Percentiles rank a stretch among this genome's conserved stretches.
Evolutionary conservation across 2,113 vertebrate species (phyloP).

Genomic region (Ramphastos sulfuratus): DNA sequence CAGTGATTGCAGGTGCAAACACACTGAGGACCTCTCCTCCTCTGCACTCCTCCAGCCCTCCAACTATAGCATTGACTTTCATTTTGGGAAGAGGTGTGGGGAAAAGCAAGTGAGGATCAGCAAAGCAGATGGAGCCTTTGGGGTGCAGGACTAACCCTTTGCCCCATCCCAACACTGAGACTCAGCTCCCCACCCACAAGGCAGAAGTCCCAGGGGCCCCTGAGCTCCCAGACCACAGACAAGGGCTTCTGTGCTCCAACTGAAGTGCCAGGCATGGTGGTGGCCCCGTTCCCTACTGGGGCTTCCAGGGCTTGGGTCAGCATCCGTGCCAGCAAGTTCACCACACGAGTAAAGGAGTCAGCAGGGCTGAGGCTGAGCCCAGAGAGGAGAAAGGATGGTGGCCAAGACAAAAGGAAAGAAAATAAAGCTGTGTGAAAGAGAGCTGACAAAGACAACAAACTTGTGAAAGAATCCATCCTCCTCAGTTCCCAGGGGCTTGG

Average conservation of each 20-base stretch:
- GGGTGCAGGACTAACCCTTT: background rate
- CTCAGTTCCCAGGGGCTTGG: accelerated
- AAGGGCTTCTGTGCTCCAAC: background rate
- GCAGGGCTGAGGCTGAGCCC: background rate
- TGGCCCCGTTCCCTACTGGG: background rate
- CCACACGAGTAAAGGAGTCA: accelerated
- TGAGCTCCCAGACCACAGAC: background rate
- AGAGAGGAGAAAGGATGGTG: background rate
- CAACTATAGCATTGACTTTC: background rate
- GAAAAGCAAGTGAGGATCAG: background rate
- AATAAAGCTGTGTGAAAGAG: slow-evolving; percentile 16
- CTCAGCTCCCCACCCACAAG: background rate
- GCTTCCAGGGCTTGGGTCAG: background rate
- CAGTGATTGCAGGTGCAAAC: background rate
- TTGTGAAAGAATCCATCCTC: background rate
- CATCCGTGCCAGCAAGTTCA: accelerated
- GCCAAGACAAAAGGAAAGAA: background rate
- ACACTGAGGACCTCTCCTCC: background rate
- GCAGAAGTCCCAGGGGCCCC: background rate
- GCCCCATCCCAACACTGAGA: background rate
- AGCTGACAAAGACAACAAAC: slow-evolving; percentile 29
- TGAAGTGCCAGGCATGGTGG: accelerated
- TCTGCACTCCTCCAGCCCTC: background rate
- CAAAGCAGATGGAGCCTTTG: background rate
- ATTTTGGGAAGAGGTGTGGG: background rate